These are phyloP conservation scores for Sander vitreus DNA, from an alignment of 2,113 vertebrate species.

Conservation along the genomic window DNA sequence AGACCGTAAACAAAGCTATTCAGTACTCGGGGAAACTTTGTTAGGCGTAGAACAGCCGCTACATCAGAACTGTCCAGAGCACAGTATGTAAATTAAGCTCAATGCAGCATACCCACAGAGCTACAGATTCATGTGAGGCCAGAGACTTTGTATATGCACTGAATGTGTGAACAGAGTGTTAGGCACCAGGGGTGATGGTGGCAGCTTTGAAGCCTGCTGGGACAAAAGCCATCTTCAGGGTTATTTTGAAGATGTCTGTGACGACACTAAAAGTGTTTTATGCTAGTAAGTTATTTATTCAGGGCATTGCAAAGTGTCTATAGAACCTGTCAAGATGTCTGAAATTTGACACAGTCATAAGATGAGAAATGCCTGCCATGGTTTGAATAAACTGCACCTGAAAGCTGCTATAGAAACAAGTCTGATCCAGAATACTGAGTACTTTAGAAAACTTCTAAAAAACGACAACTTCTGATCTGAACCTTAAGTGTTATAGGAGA, in stretches of 20 bases:
- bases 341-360: neutral
- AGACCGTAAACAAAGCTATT: neutral
- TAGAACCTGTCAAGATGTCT: neutral
- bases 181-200: neutral
- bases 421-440: neutral
- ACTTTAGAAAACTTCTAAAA: neutral
- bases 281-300: neutral
- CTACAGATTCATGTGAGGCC: neutral
- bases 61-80: neutral
- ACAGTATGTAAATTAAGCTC: neutral
- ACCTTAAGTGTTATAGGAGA: neutral
- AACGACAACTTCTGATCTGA: neutral
- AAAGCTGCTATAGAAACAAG: neutral
- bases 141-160: neutral
- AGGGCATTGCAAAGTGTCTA: neutral
- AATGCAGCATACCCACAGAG: neutral
- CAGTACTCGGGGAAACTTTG: neutral
- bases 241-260: neutral
- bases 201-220: slow-evolving; percentile 17
- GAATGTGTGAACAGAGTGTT: neutral
- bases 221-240: slow-evolving; percentile 21
- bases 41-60: neutral
- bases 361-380: slow-evolving; percentile 4
- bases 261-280: neutral
- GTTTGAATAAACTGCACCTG: neutral